phyloP scores from a whole-genome alignment of 2,797 vertebrate species.

The Hyperoplus lanceolatus region DNA sequence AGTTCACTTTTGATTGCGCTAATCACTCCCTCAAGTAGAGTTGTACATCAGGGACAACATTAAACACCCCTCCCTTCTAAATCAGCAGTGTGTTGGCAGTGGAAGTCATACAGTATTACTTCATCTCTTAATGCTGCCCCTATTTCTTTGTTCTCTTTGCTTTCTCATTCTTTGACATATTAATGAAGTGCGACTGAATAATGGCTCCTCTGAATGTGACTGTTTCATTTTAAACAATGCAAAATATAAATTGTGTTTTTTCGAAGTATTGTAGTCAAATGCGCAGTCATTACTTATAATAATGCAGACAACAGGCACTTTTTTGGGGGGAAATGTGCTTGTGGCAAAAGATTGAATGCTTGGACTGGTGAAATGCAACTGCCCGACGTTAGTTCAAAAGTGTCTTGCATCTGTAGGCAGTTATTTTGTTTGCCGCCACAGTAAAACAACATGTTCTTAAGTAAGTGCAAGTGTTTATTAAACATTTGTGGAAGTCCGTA shows the following conservation, averaged over 20 bases:
- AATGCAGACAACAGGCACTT: slow-evolving; percentile 8
- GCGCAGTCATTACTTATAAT: neutral
- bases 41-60: slow-evolving; percentile 42
- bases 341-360: slow-evolving; percentile 21
- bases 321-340: slow-evolving; percentile 18
- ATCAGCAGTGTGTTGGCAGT: slow-evolving; percentile 55
- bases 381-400: slow-evolving; percentile 27
- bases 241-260: slow-evolving; percentile 7
- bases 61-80: slow-evolving; percentile 41
- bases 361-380: slow-evolving; percentile 37
- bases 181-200: slow-evolving; percentile 11
- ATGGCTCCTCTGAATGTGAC: neutral
- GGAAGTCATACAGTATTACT: slow-evolving; percentile 40
- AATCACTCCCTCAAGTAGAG: slow-evolving; percentile 63
- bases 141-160: neutral
- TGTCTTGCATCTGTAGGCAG: slow-evolving; percentile 59
- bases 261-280: neutral
- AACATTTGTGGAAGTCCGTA: slow-evolving; percentile 17
- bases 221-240: slow-evolving; percentile 19
- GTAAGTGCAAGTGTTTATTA: slow-evolving; percentile 42
- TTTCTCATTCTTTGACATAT: slow-evolving; percentile 25
- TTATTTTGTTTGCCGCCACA: slow-evolving; percentile 48
- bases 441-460: slow-evolving; percentile 42
- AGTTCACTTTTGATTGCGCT: slow-evolving; percentile 47
- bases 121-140: slow-evolving; percentile 24